Conservation (phyloP, 2,113 vertebrate genomes). For the Pangasianodon gigas region DNA sequence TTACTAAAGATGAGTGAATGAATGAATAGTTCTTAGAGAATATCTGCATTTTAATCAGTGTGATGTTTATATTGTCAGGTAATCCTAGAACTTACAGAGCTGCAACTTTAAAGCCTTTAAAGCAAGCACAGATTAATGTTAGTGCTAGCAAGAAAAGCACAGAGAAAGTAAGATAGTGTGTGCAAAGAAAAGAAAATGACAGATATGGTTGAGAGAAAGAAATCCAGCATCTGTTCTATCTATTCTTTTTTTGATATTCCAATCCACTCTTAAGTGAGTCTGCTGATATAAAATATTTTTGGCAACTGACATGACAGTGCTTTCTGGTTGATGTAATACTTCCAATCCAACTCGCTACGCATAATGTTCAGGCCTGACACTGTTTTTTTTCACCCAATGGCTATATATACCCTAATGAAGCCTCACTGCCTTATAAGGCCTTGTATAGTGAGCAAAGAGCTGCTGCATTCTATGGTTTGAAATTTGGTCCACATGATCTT, state of each 20-base stretch:
- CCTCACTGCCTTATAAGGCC: conserved; percentile 59
- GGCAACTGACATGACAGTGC: conserved; percentile 54
- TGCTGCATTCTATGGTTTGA: conserved; percentile 48
- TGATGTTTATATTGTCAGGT: neutral
- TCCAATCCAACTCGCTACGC: conserved; percentile 55
- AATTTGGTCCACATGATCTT: conserved; percentile 42
- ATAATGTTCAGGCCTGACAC: conserved; percentile 54
- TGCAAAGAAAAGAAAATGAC: neutral
- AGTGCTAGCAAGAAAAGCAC: neutral
- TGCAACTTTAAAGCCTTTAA: neutral
- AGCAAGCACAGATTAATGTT: neutral
- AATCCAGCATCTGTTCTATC: conserved; percentile 36
- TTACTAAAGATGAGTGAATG: neutral
- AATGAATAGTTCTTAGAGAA: neutral
- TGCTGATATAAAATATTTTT: conserved; percentile 55
- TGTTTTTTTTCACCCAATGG: conserved; percentile 51
- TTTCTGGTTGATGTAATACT: conserved; percentile 56
- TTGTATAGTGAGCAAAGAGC: conserved; percentile 42
- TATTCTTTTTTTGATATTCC: conserved; percentile 44
- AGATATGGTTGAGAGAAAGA: conserved; percentile 14
- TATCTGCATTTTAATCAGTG: neutral
- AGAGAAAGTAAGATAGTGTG: neutral
- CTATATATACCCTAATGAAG: conserved; percentile 61
- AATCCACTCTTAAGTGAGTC: conserved; percentile 64
- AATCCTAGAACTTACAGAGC: neutral